Evolutionary conservation across 2,888 invertebrate genomes (phyloP), one percentile per base, ranked within the genome.

Genomic region (Napeogenes sylphis): DNA sequence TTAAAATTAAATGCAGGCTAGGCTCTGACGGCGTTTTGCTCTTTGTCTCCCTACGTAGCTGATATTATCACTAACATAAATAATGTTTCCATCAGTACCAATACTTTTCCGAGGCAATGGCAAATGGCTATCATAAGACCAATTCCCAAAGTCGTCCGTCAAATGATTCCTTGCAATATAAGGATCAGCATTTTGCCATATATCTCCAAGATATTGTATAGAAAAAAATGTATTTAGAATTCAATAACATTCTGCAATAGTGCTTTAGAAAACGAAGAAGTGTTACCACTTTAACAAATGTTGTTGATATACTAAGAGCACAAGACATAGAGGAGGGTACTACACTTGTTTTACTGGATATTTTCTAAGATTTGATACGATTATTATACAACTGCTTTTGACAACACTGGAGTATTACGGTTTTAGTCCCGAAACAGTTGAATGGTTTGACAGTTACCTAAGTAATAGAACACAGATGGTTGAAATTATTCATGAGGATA

Each of bases 141-240:
- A 4, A 46, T 64, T 10, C 58, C 59, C 21, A 66, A 64, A 55
- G 59, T 21, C 35, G 0, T 21, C 21, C 21, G 21, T 21, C 21
- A 21, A 38, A 21, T 53, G 60, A 60, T 42, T 46, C 58, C 8
- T 30, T 14, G 14, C 10, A 51, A 42, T 30, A 56, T 4, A 62
- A 60, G 13, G 62, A 62, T 30, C 38, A 64, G 4, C 46, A n/a
- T 54, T n/a, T 55, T 67, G 21, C 58, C 64, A 3, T 64, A 59
- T 12, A 4, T 64, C 10, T 64, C 67, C 12, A 64, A 67, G 56
- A 58, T 67, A 13, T 30, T 21, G 21, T 21, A 1, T 61, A 38
- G 67, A 61, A 51, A 64, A 54, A 42, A 45, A 55, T 38, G 58
- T 62, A 54, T 56, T n/a, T 64, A 14, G 58, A 56, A 6, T 33